Evolutionary conservation across 1,140 invertebrate genomes (phyloP), one percentile per base, ranked within the genome.

Genomic region (Meteorus sp.): DNA sequence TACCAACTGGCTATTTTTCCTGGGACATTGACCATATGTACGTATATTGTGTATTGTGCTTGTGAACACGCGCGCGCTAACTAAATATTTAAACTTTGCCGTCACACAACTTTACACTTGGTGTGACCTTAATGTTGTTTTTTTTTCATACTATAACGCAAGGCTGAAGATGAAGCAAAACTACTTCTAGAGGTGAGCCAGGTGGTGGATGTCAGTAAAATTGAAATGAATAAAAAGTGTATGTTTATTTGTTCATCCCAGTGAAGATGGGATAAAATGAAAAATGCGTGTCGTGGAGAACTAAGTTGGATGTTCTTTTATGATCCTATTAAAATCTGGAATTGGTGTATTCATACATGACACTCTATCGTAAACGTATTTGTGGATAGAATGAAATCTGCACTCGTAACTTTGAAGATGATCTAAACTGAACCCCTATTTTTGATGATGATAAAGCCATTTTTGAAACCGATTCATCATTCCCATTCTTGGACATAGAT

Each of bases 31-130:
- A n/a, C n/a, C n/a, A n/a, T n/a, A n/a, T n/a, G n/a, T n/a, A n/a
- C n/a, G n/a, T n/a, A n/a, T n/a, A n/a, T n/a, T n/a, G n/a, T n/a
- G n/a, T n/a, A n/a, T n/a, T n/a, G n/a, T n/a, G n/a, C n/a, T n/a
- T n/a, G n/a, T n/a, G n/a, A n/a, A n/a, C n/a, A n/a, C n/a, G n/a
- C 27, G 27, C 27, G 27, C 15, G n/a, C 31, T 57, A 13, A 45
- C 41, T 45, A 59, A 68, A 69, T 67, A 72, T 69, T 69, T 70
- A 37, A 20, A 13, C 29, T 60, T 56, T 20, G 17, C n/a, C n/a
- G 48, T 41, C 45, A 58, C 22, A 31, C 20, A 6, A 51, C 56
- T 45, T 41, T 51, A 62, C 54, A 39, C 29, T 31, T 48, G 13
- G 9, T 22, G 19, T 52, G 31, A 27, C 11, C 41, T 54, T 23